These are phyloP conservation scores for Blomia tropicalis DNA, from an alignment of 2,888 invertebrate genomes.

Conservation along the genomic window DNA sequence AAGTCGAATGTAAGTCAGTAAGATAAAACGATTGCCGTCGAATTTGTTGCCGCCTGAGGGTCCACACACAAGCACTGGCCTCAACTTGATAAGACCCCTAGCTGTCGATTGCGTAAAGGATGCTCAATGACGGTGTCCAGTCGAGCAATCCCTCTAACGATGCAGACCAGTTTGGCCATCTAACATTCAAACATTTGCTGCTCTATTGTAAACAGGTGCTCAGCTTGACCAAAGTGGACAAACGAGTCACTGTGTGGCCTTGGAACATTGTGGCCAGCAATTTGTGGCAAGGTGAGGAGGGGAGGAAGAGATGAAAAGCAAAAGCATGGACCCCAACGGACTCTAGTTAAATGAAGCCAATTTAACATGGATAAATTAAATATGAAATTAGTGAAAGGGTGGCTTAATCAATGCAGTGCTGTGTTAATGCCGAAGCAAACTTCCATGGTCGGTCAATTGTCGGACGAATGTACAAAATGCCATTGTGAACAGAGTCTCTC, in stretches of 20 bases:
- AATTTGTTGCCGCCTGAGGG: background rate
- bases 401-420: too few species aligned
- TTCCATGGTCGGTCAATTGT: too few species aligned
- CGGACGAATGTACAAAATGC: too few species aligned
- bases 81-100: slow-evolving; percentile 12
- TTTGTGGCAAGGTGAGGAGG: too few species aligned
- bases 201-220: background rate
- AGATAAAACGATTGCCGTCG: slow-evolving; percentile 7
- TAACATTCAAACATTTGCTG: background rate
- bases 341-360: too few species aligned
- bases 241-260: background rate
- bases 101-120: background rate
- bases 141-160: background rate
- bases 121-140: background rate
- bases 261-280: too few species aligned
- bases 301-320: too few species aligned
- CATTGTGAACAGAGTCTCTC: too few species aligned
- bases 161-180: slow-evolving; percentile 8
- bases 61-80: background rate
- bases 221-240: slow-evolving; percentile 3
- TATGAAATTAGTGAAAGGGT: too few species aligned
- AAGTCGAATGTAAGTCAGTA: slow-evolving; percentile 7
- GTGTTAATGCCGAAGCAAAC: too few species aligned
- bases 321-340: too few species aligned
- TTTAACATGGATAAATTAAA: too few species aligned